These are phyloP conservation scores for Steinernema hermaphroditum DNA, from an alignment of 2,888 invertebrate genomes.

Conservation along the genomic window DNA sequence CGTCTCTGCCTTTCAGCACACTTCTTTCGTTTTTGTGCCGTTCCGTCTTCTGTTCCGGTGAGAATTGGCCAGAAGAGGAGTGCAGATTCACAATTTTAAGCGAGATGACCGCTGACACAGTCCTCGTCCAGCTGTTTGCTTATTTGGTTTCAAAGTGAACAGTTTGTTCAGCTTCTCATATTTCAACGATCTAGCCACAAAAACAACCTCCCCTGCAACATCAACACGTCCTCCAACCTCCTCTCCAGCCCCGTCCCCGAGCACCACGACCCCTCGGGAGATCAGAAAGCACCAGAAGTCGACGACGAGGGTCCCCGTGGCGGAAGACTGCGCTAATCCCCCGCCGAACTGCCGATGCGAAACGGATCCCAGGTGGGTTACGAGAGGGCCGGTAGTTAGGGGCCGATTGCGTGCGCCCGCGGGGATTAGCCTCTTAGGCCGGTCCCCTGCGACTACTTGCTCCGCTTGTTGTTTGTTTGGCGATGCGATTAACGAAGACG, in stretches of 20 bases:
- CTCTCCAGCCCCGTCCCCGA: not conserved
- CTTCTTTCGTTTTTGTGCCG: too few species aligned
- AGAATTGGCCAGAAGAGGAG: too few species aligned
- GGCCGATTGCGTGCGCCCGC: not conserved
- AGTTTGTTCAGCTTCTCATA: too few species aligned
- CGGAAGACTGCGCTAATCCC: conserved; percentile 18
- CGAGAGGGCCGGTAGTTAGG: not conserved
- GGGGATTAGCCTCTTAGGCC: not conserved
- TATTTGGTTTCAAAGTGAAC: too few species aligned
- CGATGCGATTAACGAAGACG: not conserved
- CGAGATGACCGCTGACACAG: too few species aligned
- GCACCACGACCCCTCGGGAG: not conserved
- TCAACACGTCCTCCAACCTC: not conserved
- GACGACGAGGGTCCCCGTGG: not conserved
- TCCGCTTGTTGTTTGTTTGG: conserved; percentile 23
- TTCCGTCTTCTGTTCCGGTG: too few species aligned
- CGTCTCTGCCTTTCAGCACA: not conserved
- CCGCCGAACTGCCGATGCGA: not conserved
- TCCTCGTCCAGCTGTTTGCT: too few species aligned
- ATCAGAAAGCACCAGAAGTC: conserved; percentile 19
- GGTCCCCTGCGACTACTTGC: not conserved
- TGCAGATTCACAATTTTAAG: too few species aligned
- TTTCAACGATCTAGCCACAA: too few species aligned
- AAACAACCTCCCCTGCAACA: not conserved
- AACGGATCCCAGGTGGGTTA: conserved; percentile 26